These are phyloP conservation scores for Poecile atricapillus DNA, from an alignment of 2,113 vertebrate genomes.

Conservation along the genomic window DNA sequence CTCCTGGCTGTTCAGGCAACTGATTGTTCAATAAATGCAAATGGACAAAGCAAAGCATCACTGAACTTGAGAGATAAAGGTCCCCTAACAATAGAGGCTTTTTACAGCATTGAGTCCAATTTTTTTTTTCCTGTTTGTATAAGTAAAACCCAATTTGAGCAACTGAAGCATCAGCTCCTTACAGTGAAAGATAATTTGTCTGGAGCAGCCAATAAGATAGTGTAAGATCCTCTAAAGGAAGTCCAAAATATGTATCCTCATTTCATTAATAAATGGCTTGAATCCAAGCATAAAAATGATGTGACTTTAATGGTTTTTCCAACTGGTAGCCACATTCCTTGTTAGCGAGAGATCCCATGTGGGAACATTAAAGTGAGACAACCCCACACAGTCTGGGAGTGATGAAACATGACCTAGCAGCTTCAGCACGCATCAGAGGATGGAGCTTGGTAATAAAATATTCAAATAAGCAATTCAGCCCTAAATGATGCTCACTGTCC, in stretches of 20 bases:
- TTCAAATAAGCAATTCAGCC: conserved; percentile 18
- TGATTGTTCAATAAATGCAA: conserved; percentile 44
- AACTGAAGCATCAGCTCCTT: conserved; percentile 12
- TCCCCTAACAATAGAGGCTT: conserved; percentile 37
- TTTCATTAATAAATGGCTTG: conserved; percentile 38
- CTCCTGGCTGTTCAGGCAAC: not conserved
- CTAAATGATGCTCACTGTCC: not conserved
- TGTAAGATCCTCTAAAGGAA: conserved; percentile 33
- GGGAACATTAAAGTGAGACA: conserved; percentile 24
- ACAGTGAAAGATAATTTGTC: conserved; percentile 3
- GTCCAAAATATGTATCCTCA: not conserved
- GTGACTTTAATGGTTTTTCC: conserved; percentile 45
- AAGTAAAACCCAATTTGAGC: conserved; percentile 36
- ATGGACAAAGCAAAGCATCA: conserved; percentile 34
- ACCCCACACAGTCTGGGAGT: not conserved
- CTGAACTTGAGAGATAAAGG: conserved; percentile 57
- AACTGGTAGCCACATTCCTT: conserved; percentile 40
- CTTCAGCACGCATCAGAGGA: not conserved
- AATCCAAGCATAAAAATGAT: conserved; percentile 6
- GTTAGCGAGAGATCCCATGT: not conserved
- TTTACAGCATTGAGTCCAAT: not conserved
- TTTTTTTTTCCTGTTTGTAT: conserved; percentile 17
- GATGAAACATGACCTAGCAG: conserved; percentile 30
- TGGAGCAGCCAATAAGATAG: not conserved
- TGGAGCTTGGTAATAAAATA: conserved; percentile 19